Conservation (phyloP, 2,113 vertebrate genomes). For the Isichthys henryi region DNA sequence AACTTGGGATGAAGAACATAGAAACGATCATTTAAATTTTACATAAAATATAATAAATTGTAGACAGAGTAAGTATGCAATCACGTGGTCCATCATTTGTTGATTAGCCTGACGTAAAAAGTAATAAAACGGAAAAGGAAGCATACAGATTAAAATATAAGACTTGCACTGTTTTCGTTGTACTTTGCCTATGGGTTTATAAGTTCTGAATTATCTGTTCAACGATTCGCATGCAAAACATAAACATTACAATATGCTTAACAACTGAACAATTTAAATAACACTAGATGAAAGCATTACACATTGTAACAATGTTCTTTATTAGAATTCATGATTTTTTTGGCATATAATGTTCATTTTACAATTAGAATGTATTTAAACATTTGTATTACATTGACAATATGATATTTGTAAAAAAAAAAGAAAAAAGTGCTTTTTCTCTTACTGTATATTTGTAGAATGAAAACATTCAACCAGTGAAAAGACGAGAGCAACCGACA, state of each 20-base stretch:
- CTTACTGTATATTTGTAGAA: conserved; percentile 34
- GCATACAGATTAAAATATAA: background rate
- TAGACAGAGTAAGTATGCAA: background rate
- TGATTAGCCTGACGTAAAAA: background rate
- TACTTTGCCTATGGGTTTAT: background rate
- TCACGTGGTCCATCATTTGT: background rate
- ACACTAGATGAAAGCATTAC: conserved; percentile 23
- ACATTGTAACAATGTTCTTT: conserved; percentile 48
- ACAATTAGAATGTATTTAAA: conserved; percentile 51
- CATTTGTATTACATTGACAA: conserved; percentile 41
- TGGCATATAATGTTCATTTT: conserved; percentile 51
- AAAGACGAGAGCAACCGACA: conserved; percentile 35
- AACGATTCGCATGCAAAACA: background rate
- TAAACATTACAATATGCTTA: background rate
- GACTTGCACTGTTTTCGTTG: background rate
- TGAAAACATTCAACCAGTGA: conserved; percentile 30
- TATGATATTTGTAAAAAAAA: conserved; percentile 39
- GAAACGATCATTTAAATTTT: background rate
- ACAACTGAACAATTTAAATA: conserved; percentile 12
- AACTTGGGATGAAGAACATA: background rate
- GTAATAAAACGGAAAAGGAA: background rate
- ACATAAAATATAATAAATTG: background rate
- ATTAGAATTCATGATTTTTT: conserved; percentile 54
- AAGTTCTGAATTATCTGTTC: background rate
- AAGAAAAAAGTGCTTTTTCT: conserved; percentile 50